These are phyloP conservation scores for Drosophila bifasciata DNA, from an alignment of 1,140 invertebrate genomes.

Conservation along the genomic window DNA sequence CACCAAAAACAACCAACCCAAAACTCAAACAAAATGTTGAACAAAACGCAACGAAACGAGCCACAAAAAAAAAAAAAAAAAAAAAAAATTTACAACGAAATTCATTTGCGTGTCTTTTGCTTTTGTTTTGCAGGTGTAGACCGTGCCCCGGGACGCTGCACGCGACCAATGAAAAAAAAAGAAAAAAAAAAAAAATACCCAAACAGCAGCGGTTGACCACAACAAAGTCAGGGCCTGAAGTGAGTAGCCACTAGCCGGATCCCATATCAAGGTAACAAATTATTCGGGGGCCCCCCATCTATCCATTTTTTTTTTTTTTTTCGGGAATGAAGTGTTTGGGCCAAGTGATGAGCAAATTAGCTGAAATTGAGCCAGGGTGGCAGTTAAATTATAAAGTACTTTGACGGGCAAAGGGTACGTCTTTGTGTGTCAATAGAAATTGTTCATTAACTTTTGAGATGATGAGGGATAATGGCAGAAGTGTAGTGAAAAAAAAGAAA, in stretches of 20 bases:
- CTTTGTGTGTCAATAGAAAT: slow-evolving; percentile 25
- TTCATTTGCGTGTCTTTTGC: slow-evolving; percentile 41
- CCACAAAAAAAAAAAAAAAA: slow-evolving; percentile 27
- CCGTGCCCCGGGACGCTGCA: slow-evolving; percentile 21
- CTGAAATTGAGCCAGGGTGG: slow-evolving; percentile 63
- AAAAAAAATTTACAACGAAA: slow-evolving; percentile 12
- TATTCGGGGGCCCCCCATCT: slow-evolving; percentile 20
- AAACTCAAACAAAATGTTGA: slow-evolving; percentile 36
- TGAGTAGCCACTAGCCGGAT: slow-evolving; percentile 1
- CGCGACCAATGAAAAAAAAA: slow-evolving; percentile 49
- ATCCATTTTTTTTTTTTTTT: slow-evolving; percentile 6
- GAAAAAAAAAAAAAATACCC: slow-evolving; percentile 36
- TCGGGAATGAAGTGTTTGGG: slow-evolving; percentile 54
- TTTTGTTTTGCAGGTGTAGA: slow-evolving; percentile 20
- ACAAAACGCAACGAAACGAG: slow-evolving; percentile 50
- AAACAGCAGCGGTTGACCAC: slow-evolving; percentile 31
- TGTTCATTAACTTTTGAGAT: slow-evolving; percentile 3
- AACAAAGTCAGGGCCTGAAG: slow-evolving; percentile 25
- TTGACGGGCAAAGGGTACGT: slow-evolving; percentile 9
- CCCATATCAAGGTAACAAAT: slow-evolving; percentile 51
- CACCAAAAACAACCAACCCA: slow-evolving; percentile 21
- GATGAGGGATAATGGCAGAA: slow-evolving; percentile 2
- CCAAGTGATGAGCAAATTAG: slow-evolving; percentile 80
- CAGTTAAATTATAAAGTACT: slow-evolving; percentile 56
- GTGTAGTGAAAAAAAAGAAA: background rate